phyloP scores from a whole-genome alignment of 2,888 invertebrate species.

The Axea sp. region DNA sequence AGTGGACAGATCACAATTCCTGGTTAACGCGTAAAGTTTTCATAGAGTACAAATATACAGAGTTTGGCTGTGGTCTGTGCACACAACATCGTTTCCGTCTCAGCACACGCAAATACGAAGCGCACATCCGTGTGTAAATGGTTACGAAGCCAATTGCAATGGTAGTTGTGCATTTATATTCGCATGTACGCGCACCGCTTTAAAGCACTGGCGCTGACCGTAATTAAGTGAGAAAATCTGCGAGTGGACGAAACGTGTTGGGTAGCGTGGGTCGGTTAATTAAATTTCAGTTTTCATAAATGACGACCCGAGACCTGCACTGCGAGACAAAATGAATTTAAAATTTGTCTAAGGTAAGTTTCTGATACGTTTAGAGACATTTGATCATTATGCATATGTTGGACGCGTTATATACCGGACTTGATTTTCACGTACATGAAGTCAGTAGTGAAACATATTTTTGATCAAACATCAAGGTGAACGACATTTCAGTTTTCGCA shows the following conservation, averaged over 20 bases:
- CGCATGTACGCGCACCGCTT: slow-evolving; percentile 42
- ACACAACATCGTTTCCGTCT: slow-evolving; percentile 57
- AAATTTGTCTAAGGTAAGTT: slow-evolving; percentile 19
- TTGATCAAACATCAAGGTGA: no score
- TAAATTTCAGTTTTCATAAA: slow-evolving; percentile 64
- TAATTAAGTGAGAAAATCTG: slow-evolving; percentile 61
- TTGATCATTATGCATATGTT: no score
- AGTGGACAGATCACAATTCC: slow-evolving; percentile 38
- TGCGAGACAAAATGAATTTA: slow-evolving; percentile 34
- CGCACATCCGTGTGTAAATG: slow-evolving; percentile 55
- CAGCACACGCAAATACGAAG: slow-evolving; percentile 50
- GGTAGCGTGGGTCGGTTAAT: slow-evolving; percentile 57
- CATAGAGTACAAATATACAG: slow-evolving; percentile 55
- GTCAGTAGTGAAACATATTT: no score
- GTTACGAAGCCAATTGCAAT: slow-evolving; percentile 47
- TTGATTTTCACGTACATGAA: no score
- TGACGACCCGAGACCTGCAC: slow-evolving; percentile 34
- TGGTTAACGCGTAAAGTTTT: slow-evolving; percentile 52
- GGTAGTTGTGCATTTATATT: slow-evolving; percentile 53
- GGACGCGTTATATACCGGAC: no score
- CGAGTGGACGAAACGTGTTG: slow-evolving; percentile 23
- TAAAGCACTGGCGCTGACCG: slow-evolving; percentile 49
- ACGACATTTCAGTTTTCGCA: no score
- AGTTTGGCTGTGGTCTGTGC: slow-evolving; percentile 58
- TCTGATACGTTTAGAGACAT: slow-evolving; percentile 24